phyloP scores from a whole-genome alignment of 2,888 invertebrate genomes.

The Trachelus iudaicus region DNA sequence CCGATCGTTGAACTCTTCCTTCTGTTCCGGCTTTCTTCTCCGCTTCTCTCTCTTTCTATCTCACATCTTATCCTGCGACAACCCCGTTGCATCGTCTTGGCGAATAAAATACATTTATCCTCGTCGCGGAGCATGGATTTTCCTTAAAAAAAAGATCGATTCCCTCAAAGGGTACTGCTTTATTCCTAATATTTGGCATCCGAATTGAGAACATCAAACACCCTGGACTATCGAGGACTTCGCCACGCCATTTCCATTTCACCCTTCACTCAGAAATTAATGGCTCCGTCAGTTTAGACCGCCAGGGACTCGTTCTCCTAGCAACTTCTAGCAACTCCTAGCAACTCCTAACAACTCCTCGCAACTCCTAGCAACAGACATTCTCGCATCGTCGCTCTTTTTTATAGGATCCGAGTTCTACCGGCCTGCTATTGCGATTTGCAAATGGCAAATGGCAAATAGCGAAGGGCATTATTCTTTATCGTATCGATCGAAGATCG shows the following conservation, averaged over 20 bases:
- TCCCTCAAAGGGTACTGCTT: no score
- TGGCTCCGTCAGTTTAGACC: background rate
- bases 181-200: no score
- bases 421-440: background rate
- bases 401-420: background rate
- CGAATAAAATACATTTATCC: no score
- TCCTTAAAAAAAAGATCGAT: no score
- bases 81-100: background rate
- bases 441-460: background rate
- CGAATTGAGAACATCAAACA: no score
- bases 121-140: no score
- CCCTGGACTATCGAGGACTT: background rate
- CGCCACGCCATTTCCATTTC: background rate
- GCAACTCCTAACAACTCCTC: no score
- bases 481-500: background rate
- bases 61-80: slow-evolving; percentile 7
- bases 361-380: no score
- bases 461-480: no score
- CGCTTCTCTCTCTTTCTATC: slow-evolving; percentile 5
- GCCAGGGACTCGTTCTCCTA: background rate
- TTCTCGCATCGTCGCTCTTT: no score
- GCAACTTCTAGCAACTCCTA: no score
- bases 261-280: slow-evolving; percentile 7
- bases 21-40: slow-evolving; percentile 8
- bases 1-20: background rate